Conservation (phyloP, 2,888 invertebrate genomes). For the Scaptomyza polygonia region DNA sequence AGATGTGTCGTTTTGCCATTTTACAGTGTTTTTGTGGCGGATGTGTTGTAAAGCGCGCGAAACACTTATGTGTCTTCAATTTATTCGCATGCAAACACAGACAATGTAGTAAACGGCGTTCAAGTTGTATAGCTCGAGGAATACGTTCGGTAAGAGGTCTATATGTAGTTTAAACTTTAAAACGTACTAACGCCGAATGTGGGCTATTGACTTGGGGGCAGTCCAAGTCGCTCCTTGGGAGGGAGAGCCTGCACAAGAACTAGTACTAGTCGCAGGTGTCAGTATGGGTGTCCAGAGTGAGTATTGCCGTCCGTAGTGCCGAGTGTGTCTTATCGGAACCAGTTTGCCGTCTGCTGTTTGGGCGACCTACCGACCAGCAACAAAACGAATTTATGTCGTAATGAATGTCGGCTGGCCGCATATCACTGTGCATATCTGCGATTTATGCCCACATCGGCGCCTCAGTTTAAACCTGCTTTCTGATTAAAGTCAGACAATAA, state of each 20-base stretch:
- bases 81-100: slow-evolving; percentile 62
- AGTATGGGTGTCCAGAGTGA: slow-evolving; percentile 4
- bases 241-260: background rate
- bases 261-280: slow-evolving; percentile 6
- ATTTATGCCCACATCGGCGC: slow-evolving; percentile 59
- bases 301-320: background rate
- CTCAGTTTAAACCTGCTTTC: too few relatives aligned
- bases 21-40: slow-evolving; percentile 1
- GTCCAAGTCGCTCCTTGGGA: too few relatives aligned
- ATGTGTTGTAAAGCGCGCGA: slow-evolving; percentile 30
- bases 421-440: slow-evolving; percentile 67
- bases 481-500: slow-evolving; percentile 37
- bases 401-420: slow-evolving; percentile 73
- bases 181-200: slow-evolving; percentile 12
- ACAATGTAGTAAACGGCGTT: too few relatives aligned
- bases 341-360: slow-evolving; percentile 22
- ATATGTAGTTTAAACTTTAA: background rate
- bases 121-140: too few relatives aligned
- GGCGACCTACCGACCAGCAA: slow-evolving; percentile 24
- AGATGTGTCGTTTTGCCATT: slow-evolving; percentile 8
- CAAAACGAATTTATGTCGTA: slow-evolving; percentile 74
- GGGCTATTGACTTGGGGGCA: slow-evolving; percentile 12
- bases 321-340: slow-evolving; percentile 36
- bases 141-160: slow-evolving; percentile 5
- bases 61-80: slow-evolving; percentile 47